Evolutionary conservation across 2,888 invertebrate species (phyloP).

Genomic region (Drosophila yooni): DNA sequence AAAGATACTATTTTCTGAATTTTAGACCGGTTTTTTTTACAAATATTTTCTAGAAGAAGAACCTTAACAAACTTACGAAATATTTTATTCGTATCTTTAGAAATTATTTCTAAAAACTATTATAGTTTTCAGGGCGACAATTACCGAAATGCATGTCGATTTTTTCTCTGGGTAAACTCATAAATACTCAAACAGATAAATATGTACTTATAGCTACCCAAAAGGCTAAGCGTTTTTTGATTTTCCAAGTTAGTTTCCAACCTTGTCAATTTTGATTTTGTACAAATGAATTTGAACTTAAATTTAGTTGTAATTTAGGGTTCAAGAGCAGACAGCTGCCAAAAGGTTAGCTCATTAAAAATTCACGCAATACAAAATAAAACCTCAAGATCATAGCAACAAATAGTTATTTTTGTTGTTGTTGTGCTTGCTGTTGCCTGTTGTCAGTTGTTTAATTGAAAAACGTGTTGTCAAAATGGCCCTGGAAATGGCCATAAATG

Average conservation of each 20-base stretch:
- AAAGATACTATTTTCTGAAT: background rate
- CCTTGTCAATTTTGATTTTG: background rate
- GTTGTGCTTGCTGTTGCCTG: slow-evolving; percentile 19
- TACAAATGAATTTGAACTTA: background rate
- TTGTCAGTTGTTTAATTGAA: slow-evolving; percentile 57
- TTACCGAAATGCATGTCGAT: background rate
- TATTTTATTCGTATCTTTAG: background rate
- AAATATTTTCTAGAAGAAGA: background rate
- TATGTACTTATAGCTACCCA: background rate
- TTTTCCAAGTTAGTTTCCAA: background rate
- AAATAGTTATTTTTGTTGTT: slow-evolving; percentile 23
- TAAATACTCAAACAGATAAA: background rate
- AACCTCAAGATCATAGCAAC: slow-evolving; percentile 41
- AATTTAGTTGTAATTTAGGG: background rate
- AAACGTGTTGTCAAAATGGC: slow-evolving; percentile 63
- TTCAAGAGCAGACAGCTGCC: slow-evolving; percentile 34
- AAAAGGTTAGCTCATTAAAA: slow-evolving; percentile 54
- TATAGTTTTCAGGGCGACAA: background rate
- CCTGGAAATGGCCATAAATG: slow-evolving; percentile 61
- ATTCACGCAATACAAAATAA: slow-evolving; percentile 37
- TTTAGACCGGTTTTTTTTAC: accelerated
- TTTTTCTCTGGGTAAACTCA: background rate
- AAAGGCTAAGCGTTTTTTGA: background rate
- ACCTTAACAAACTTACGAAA: background rate
- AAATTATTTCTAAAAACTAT: background rate